Base-by-base conservation (phyloP, 2,888 invertebrate genomes). In the Chrysolina oricalcia region DNA sequence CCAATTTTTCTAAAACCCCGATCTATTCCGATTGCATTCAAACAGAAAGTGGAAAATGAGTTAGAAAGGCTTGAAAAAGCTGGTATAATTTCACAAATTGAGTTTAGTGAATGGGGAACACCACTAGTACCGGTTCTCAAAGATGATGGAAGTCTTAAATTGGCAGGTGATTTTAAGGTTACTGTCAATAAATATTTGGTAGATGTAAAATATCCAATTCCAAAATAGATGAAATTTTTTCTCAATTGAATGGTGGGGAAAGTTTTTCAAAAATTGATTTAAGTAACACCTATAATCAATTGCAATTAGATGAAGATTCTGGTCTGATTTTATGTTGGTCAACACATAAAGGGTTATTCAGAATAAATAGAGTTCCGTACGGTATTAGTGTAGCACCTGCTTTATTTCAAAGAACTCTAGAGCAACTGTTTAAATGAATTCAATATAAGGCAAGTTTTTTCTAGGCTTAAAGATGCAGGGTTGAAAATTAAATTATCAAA, bases 301-400 rank as follows among this genome's bases (percentile, higher is more conserved):
- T 86, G 1, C 77, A 77, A 48, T 62, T 86, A 19, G 81, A 83
- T 48, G 81, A 85, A n/a, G 77, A 83, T 50, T 79, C 86, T 1
- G 78, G 81, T 59, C 78, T 82, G 21, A 63, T 83, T 11, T 78
- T 82, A 23, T 83, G 86, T 0, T 81, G 84, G 48, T 81, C 78
- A 41, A 87, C 87, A 0, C 86, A 86, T 46, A 86, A 43, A 82
- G 87, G 88, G 0, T 67, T 88, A 4, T 88, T 81, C 73, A 75
- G 77, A 41, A 84, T 85, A 53, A 84, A 85, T 46, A 80, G 87
- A 35, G 73, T 88, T 40, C 84, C 86, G 2, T 87, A 84, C 80
- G 88, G 88, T 15, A 84, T 87, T 17, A 82, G 84, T 5, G 80
- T 81, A n/a, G 86, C 87, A 15, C 84, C 86, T 13, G 83, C 84